Conservation (phyloP, 2,888 invertebrate species). For the Drosophila pseudotalamancana region DNA sequence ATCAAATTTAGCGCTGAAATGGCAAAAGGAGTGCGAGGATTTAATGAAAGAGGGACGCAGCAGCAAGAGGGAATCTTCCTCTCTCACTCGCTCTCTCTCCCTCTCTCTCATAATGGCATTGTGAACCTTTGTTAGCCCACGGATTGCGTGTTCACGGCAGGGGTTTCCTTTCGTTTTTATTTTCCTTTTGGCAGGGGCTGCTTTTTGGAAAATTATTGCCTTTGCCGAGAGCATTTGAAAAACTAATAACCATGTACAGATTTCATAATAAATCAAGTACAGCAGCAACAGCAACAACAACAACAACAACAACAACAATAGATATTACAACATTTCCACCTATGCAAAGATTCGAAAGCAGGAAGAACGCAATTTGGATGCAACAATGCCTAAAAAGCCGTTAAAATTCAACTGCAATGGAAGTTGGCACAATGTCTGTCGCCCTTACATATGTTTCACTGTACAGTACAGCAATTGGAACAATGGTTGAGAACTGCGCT, state of each 20-base stretch:
- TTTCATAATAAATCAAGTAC: conserved; percentile 78
- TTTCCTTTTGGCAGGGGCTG: conserved; percentile 14
- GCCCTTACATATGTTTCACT: conserved; percentile 65
- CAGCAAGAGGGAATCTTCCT: conserved; percentile 9
- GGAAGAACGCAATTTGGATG: conserved; percentile 37
- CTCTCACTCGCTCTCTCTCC: too few relatives aligned
- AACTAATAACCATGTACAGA: conserved; percentile 78
- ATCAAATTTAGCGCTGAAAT: conserved; percentile 76
- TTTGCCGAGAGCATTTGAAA: conserved; percentile 54
- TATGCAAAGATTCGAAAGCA: conserved; percentile 17
- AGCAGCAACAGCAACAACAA: conserved; percentile 13
- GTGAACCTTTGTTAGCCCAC: conserved; percentile 37
- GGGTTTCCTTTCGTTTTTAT: conserved; percentile 24
- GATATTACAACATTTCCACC: conserved; percentile 24
- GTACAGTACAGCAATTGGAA: conserved; percentile 24
- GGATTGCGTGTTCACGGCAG: conserved; percentile 45
- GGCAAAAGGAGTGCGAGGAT: conserved; percentile 56
- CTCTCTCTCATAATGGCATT: too few relatives aligned
- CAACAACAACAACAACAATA: conserved; percentile 15
- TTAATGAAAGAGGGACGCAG: not conserved
- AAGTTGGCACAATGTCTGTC: conserved; percentile 35
- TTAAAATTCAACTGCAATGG: conserved; percentile 29
- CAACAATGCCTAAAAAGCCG: conserved; percentile 42
- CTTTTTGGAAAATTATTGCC: conserved; percentile 63
- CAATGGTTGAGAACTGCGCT: not conserved